phyloP scores from a whole-genome alignment of 2,113 vertebrate genomes.

The Nothobranchius kuhntae region DNA sequence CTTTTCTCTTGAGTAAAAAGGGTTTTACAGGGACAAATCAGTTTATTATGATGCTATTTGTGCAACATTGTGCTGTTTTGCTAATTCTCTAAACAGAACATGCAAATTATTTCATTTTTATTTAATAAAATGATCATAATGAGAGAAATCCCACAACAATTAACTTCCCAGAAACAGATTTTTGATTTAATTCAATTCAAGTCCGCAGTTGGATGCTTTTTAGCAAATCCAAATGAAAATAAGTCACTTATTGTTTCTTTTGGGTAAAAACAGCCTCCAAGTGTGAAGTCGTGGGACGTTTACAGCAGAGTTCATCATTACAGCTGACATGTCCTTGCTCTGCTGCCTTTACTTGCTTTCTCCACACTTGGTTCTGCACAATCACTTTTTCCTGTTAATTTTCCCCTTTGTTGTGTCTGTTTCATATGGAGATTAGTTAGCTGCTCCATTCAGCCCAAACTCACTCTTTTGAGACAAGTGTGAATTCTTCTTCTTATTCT shows the following conservation, averaged over 20 bases:
- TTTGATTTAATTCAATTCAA: slow-evolving; percentile 23
- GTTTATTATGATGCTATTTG: too few relatives aligned
- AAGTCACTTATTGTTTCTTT: slow-evolving; percentile 19
- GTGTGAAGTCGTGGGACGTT: slow-evolving; percentile 24
- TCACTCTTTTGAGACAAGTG: slow-evolving; percentile 32
- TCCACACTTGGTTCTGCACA: slow-evolving; percentile 41
- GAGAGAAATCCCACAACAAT: too few relatives aligned
- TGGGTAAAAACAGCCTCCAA: slow-evolving; percentile 12
- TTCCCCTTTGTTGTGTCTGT: slow-evolving; percentile 51
- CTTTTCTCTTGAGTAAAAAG: neutral
- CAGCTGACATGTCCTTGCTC: slow-evolving; percentile 25
- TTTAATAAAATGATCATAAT: too few relatives aligned
- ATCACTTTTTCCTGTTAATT: slow-evolving; percentile 51
- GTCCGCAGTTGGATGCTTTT: slow-evolving; percentile 17
- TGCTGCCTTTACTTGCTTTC: slow-evolving; percentile 30
- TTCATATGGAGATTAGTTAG: slow-evolving; percentile 65
- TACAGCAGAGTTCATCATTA: slow-evolving; percentile 14
- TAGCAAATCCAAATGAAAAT: slow-evolving; percentile 30
- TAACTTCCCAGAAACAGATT: neutral
- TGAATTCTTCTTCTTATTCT: slow-evolving; percentile 8
- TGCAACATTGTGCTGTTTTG: too few relatives aligned
- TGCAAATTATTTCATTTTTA: too few relatives aligned
- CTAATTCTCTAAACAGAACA: too few relatives aligned
- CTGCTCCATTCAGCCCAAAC: slow-evolving; percentile 53
- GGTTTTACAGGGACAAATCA: too few relatives aligned